phyloP scores from a whole-genome alignment of 64 coral and sea anemone genomes.

The Montipora cactus region DNA sequence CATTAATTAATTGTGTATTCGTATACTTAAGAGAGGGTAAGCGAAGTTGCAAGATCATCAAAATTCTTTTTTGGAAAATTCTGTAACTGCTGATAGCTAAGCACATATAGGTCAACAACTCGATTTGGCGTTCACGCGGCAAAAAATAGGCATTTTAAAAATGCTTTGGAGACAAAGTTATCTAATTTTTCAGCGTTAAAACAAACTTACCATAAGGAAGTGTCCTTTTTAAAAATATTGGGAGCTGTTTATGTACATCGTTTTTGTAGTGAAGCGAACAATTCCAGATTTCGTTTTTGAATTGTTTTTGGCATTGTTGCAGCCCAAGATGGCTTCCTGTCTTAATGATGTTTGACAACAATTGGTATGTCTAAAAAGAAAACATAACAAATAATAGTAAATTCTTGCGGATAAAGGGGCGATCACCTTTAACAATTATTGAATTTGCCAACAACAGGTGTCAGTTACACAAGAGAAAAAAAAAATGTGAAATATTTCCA shows the following conservation, averaged over 20 bases:
- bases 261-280: slow-evolving; percentile 10
- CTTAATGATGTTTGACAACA: slow-evolving; percentile 3
- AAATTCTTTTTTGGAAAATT: not conserved
- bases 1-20: not conserved
- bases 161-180: not conserved
- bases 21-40: too few species aligned
- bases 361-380: not conserved
- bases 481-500: not conserved
- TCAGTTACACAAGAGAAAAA: slow-evolving; percentile 1
- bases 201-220: slow-evolving; percentile 14
- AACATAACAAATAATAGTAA: not conserved
- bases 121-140: too few species aligned
- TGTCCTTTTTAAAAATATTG: slow-evolving; percentile 28
- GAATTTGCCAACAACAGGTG: slow-evolving; percentile 21
- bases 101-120: too few species aligned
- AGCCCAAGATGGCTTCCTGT: slow-evolving; percentile 9
- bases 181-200: not conserved
- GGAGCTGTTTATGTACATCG: not conserved
- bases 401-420: not conserved
- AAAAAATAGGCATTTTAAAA: too few species aligned
- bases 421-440: slow-evolving; percentile 21
- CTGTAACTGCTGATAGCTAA: not conserved
- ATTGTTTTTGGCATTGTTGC: slow-evolving; percentile 17
- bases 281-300: slow-evolving; percentile 50
- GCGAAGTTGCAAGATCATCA: too few species aligned